Evolutionary conservation across 2,888 invertebrate species (phyloP), one percentile per base, ranked within the genome.

Genomic region (Odontocerum albicorne): DNA sequence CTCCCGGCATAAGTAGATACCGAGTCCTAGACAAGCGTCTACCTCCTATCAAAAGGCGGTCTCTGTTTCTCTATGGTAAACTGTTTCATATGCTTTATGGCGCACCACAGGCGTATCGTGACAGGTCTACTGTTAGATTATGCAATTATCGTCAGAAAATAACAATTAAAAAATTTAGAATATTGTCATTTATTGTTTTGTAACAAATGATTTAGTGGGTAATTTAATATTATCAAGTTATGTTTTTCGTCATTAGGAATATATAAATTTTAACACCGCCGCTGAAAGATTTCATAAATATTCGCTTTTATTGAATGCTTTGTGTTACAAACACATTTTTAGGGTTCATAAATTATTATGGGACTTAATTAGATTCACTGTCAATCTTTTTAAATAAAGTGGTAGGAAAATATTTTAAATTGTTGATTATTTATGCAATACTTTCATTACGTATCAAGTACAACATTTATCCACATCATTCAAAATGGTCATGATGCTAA

Each of bases 81-180:
- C 27, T 27, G 27, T 27, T 10, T 27, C 21, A 40, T 17, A 21
- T 40, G 7, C 16, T 40, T 40, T 40, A 40, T 21, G 21, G 10
- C 40, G 21, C 33, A 50, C 50, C 56, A 57, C 53, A 49, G 57
- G 53, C 53, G 53, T 22, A 40, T 50, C 50, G 50, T 50, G 50
- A 50, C 40, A 40, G 21, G 40, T 40, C 40, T 40, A 40, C 40
- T 21, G 40, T 40, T 19, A 12, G 17, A 40, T 16, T 6, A 16
- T 4, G 6, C 17, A 38, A 15, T 15, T 16, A 38, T 15, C 17
- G 38, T 40, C 12, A 16, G n/a, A 40, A 40, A 40, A 40, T 38
- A 12, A 21, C 8, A 20, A 40, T 20, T 4, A 12, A 40, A 40
- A 20, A 10, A n/a, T 40, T 20, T 40, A 35, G 8, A 21, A 4